Evolutionary conservation across 2,888 invertebrate genomes (phyloP).

Genomic region (Drosophila heteroneura): DNA sequence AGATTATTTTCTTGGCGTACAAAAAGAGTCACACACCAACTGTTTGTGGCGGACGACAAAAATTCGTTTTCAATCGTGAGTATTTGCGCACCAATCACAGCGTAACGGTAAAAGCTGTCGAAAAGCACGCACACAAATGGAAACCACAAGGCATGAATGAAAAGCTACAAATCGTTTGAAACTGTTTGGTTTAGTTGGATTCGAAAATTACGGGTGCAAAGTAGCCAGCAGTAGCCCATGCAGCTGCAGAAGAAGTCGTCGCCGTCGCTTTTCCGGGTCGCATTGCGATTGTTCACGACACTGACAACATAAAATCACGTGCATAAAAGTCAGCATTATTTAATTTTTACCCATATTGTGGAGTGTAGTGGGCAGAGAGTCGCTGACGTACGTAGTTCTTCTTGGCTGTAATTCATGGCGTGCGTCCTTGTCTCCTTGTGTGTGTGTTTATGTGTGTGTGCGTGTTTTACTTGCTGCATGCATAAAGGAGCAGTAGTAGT

Average conservation of each 20-base stretch:
- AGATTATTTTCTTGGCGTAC: conserved; percentile 14
- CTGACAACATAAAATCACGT: conserved; percentile 71
- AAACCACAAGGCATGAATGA: conserved; percentile 66
- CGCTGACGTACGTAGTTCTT: conserved; percentile 36
- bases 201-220: conserved; percentile 73
- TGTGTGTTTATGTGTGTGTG: conserved; percentile 28
- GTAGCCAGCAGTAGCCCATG: conserved; percentile 46
- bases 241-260: conserved; percentile 47
- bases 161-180: conserved; percentile 47
- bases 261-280: conserved; percentile 40
- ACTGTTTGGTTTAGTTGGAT: conserved; percentile 62
- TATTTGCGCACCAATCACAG: conserved; percentile 18
- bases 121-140: conserved; percentile 19
- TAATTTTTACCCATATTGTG: conserved; percentile 41
- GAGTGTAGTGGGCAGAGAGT: conserved; percentile 14
- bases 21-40: not conserved
- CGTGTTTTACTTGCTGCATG: conserved; percentile 60
- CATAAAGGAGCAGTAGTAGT: conserved; percentile 37
- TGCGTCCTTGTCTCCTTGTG: conserved; percentile 38
- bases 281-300: conserved; percentile 44
- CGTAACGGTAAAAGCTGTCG: conserved; percentile 49
- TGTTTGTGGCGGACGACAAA: not conserved
- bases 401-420: conserved; percentile 51
- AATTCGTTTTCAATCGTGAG: conserved; percentile 33
- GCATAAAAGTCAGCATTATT: conserved; percentile 69